These are phyloP conservation scores for Spinibarbus caldwelli DNA, from an alignment of 2,797 vertebrate species.

Conservation along the genomic window DNA sequence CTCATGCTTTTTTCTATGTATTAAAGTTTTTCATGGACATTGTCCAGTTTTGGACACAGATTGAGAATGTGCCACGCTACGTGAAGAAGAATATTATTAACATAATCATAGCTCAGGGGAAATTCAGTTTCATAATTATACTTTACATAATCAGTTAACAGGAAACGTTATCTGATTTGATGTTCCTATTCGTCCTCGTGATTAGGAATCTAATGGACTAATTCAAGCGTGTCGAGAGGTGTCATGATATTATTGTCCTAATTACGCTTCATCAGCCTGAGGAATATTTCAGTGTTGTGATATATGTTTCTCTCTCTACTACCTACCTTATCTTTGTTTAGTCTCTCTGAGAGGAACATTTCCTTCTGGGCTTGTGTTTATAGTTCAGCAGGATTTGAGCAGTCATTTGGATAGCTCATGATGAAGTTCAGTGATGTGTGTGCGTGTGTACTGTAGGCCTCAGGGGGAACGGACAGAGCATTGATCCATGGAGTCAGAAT, in stretches of 20 bases:
- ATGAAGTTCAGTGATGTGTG: conserved; percentile 50
- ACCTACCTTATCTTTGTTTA: conserved; percentile 21
- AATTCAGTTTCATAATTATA: conserved; percentile 47
- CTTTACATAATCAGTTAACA: conserved; percentile 35
- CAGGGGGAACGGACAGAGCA: conserved; percentile 21
- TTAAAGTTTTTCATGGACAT: not conserved
- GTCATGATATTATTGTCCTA: conserved; percentile 28
- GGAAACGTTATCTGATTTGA: conserved; percentile 31
- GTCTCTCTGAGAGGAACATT: conserved; percentile 28
- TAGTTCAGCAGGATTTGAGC: conserved; percentile 49
- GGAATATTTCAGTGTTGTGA: conserved; percentile 9
- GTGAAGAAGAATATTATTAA: not conserved
- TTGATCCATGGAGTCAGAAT: conserved; percentile 43
- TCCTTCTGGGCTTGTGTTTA: conserved; percentile 42
- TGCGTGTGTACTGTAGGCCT: conserved; percentile 38
- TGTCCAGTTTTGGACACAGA: not conserved
- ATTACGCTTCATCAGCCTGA: conserved; percentile 29
- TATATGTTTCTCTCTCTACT: not conserved
- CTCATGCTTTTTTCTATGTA: not conserved
- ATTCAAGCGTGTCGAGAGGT: conserved; percentile 35
- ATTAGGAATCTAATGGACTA: conserved; percentile 35
- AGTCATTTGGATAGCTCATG: conserved; percentile 34
- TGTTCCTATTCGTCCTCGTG: conserved; percentile 22
- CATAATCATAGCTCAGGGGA: conserved; percentile 2
- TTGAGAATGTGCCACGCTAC: not conserved